phyloP scores from a whole-genome alignment of 2,113 vertebrate genomes.

The Xiphorhynchus elegans region DNA sequence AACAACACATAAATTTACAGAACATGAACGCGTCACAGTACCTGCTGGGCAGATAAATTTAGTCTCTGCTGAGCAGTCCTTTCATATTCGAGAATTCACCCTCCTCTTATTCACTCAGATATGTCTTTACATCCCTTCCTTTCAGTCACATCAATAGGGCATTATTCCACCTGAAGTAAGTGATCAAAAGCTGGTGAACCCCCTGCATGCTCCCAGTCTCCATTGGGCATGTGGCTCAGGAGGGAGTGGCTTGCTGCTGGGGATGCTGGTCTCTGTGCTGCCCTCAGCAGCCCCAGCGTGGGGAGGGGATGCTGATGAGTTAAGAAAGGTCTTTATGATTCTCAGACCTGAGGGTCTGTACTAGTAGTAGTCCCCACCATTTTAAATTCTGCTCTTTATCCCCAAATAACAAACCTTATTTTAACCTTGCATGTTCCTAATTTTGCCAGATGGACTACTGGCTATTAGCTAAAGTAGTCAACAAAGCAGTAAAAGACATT shows the following conservation, averaged over 20 bases:
- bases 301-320: no score
- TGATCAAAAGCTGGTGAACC: background rate
- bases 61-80: background rate
- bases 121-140: background rate
- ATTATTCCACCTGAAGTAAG: no score
- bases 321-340: background rate
- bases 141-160: background rate
- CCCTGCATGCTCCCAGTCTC: accelerated
- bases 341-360: background rate
- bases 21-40: background rate
- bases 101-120: background rate
- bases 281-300: background rate
- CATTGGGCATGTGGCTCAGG: accelerated
- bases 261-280: background rate
- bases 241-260: background rate
- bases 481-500: background rate
- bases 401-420: background rate
- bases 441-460: background rate
- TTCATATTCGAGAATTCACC: background rate
- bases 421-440: background rate
- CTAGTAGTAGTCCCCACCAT: background rate
- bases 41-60: background rate
- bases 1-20: background rate
- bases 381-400: background rate
- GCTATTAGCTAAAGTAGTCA: background rate